Evolutionary conservation across 2,113 vertebrate species (phyloP).

Genomic region (Oreamnos americanus): DNA sequence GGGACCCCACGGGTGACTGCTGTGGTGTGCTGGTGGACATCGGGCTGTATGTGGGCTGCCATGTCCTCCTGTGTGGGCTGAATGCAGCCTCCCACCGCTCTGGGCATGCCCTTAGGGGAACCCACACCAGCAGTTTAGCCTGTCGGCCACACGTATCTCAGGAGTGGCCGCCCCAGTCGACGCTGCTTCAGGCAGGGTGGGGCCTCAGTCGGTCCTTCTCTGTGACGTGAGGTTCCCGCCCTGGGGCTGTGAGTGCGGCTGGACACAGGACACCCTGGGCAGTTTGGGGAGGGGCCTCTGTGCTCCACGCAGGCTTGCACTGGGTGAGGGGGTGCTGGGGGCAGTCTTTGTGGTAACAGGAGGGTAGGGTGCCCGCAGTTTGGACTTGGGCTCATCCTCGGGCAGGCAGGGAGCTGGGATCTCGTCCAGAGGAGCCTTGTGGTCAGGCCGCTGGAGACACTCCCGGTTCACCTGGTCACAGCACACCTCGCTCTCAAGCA

Average conservation of each 20-base stretch:
- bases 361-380: too few relatives aligned
- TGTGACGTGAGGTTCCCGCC: not conserved
- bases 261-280: not conserved
- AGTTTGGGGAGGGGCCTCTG: not conserved
- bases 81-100: rapidly evolving
- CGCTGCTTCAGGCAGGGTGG: not conserved
- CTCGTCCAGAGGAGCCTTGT: rapidly evolving
- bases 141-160: not conserved
- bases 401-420: not conserved
- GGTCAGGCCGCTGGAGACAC: not conserved
- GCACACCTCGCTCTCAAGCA: rapidly evolving
- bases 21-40: not conserved
- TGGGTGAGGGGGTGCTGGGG: not conserved
- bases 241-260: not conserved
- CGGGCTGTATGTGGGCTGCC: not conserved
- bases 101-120: not conserved
- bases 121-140: not conserved
- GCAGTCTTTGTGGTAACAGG: not conserved
- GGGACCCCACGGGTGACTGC: rapidly evolving
- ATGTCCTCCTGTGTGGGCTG: not conserved
- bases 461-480: too few relatives aligned
- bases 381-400: too few relatives aligned
- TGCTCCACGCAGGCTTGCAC: not conserved
- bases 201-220: not conserved
- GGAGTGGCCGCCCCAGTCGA: not conserved